A percentile compares a stretch with the other conserved stretches of the same genome.
Evolutionary conservation across 2,888 invertebrate species (phyloP).

Genomic region (Orthosia incerta): DNA sequence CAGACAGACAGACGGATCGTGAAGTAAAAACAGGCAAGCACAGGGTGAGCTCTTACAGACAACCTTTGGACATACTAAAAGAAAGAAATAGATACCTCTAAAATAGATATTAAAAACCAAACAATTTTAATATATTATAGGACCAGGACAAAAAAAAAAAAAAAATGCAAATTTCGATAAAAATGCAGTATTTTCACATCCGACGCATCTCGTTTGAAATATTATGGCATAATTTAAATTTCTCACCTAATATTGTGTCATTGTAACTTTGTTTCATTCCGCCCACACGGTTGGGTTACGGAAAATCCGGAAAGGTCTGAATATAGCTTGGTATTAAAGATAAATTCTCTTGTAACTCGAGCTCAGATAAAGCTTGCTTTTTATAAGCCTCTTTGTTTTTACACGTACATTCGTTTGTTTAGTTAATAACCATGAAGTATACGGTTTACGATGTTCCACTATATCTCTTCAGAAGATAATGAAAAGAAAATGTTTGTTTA

Average conservation of each 20-base stretch:
- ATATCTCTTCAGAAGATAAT: slow-evolving; percentile 22
- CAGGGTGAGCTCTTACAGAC: not conserved
- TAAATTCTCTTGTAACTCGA: slow-evolving; percentile 47
- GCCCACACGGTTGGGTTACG: slow-evolving; percentile 35
- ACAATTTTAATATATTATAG: not conserved
- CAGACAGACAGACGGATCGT: no score
- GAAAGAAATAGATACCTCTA: not conserved
- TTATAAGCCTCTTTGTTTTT: slow-evolving; percentile 36
- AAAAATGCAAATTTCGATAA: slow-evolving; percentile 26
- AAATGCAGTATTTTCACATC: slow-evolving; percentile 17
- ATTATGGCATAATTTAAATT: slow-evolving; percentile 58
- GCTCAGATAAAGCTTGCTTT: slow-evolving; percentile 37
- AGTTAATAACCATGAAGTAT: slow-evolving; percentile 34
- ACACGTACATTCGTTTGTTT: slow-evolving; percentile 23
- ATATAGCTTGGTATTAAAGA: slow-evolving; percentile 46
- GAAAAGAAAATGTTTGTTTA: slow-evolving; percentile 19
- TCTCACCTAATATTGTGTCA: slow-evolving; percentile 48
- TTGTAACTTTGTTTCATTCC: slow-evolving; percentile 60
- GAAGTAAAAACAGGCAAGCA: no score
- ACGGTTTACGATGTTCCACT: slow-evolving; percentile 34
- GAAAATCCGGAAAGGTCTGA: slow-evolving; percentile 50
- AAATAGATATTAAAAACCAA: no score
- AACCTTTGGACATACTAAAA: not conserved
- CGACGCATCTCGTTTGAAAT: slow-evolving; percentile 49
- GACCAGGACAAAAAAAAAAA: slow-evolving; percentile 15